Evolutionary conservation across 2,888 invertebrate genomes (phyloP), one percentile per base, ranked within the genome.

Genomic region (Pterobdella sp.): DNA sequence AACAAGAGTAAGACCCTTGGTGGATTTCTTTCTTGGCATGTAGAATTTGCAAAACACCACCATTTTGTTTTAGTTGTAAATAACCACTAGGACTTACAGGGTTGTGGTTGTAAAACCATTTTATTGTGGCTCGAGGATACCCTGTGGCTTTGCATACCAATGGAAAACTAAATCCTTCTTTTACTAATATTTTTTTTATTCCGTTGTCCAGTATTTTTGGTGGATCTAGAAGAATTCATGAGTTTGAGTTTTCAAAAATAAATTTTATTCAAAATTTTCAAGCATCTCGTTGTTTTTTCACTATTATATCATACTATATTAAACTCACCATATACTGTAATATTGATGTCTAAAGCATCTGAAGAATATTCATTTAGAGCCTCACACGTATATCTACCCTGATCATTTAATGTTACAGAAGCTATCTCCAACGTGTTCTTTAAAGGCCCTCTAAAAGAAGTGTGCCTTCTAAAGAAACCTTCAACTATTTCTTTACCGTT

Each of bases 121-220:
- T 80, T 74, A 85, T 81, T 34, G 74, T 77, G 0, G 85, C 85
- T 1, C 75, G 69, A 0, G 85, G 85, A 4, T 80, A 80, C n/a
- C 84, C 85, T 1, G 76, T 75, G 4, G 81, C 82, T n/a, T 83
- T 81, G 71, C 84, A 84, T 0, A 79, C 78, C 14, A 49, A n/a
- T 14, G 52, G 14, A n/a, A 49, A 14, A 14, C 52, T 14, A n/a
- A n/a, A 14, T 14, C n/a, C 14, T 14, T 49, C 14, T 18, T 18
- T 49, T 18, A 49, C n/a, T 18, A 18, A 14, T 14, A 18, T 18
- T 18, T 18, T 14, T 14, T 14, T 49, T 49, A 18, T 49, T 14
- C 14, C n/a, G 52, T 49, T 18, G 14, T 14, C 14, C 14, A 18
- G 52, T 49, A 49, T 49, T 18, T 49, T 49, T 49, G 52, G 52